These are phyloP conservation scores for Brachionus sp. DNA, from an alignment of 1,140 invertebrate genomes.

Conservation along the genomic window DNA sequence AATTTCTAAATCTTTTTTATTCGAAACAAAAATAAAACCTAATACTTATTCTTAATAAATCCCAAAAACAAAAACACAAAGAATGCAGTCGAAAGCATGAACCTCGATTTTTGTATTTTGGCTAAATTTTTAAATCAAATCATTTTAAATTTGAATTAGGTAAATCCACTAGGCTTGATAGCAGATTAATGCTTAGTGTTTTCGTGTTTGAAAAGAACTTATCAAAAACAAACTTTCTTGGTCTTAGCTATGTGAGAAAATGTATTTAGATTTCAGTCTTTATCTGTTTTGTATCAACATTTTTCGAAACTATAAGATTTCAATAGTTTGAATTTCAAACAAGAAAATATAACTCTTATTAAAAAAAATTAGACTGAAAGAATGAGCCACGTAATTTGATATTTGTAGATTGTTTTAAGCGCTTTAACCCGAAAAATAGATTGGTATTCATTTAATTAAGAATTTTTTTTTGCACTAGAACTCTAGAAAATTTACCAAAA, in stretches of 20 bases:
- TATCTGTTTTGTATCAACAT: background rate
- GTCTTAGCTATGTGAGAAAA: background rate
- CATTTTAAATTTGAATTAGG: background rate
- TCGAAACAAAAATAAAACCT: background rate
- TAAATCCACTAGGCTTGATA: background rate
- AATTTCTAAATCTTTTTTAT: background rate
- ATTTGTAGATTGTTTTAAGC: background rate
- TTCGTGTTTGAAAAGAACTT: background rate
- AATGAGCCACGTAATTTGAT: background rate
- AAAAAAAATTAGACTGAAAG: background rate
- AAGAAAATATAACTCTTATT: background rate
- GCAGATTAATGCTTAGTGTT: background rate
- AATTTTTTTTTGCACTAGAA: background rate
- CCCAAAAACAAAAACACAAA: background rate
- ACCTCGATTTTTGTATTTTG: background rate
- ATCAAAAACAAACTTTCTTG: background rate
- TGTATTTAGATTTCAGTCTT: background rate
- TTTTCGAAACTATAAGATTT: background rate
- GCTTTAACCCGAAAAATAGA: conserved; percentile 1
- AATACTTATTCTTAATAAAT: background rate
- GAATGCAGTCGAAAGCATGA: background rate
- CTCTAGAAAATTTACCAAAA: background rate
- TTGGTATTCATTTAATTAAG: background rate
- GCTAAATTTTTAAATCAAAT: background rate
- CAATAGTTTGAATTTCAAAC: background rate